Evolutionary conservation across 2,113 vertebrate species (phyloP), one percentile per base, ranked within the genome.

Genomic region (Neodon shergylaensis): DNA sequence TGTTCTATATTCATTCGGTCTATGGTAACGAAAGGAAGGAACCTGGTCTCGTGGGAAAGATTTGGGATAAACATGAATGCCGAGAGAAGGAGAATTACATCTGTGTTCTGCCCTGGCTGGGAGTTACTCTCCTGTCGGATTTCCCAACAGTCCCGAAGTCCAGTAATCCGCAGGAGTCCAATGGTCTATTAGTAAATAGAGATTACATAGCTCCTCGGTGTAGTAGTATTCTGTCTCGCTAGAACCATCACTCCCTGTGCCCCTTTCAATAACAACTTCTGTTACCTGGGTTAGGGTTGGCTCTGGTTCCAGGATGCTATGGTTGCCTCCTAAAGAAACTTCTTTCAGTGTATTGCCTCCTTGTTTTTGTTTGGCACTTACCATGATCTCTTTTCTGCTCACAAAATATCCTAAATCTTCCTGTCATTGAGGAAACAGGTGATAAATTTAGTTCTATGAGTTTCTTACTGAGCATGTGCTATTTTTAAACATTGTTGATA

Each of bases 1-100:
- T 9, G 73, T 79, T 95, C 54, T 86, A 74, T 49, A 63, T 88
- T 94, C 77, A 92, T 73, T 7, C 86, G 82, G 85, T 83, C 65
- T 24, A 49, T 77, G 52, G 42, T 39, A 83, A 87, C 14, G 6
- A 86, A 94, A 85, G 81, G 68, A 95, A 78, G 92, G 81, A 93
- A 61, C 8, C 65, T 54, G 65, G 63, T 19, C 54, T 81, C 31
- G n/a, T 33, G 84, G 86, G 78, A 88, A 79, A 44, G 47, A 47
- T 87, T 58, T 87, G 28, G 72, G 87, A 36, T 21, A 91, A 87
- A 82, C 8, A 21, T 14, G 73, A 68, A 44, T n/a, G 4, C 7
- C 54, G 36, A n/a, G 36, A 86, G 86, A 94, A 78, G 39, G 92
- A 66, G 65, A 47, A 33, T 47, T 54, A 2, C 70, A 31, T 54